Evolutionary conservation across 2,888 invertebrate genomes (phyloP), one percentile per base, ranked within the genome.

Genomic region (Epinotia ramella): DNA sequence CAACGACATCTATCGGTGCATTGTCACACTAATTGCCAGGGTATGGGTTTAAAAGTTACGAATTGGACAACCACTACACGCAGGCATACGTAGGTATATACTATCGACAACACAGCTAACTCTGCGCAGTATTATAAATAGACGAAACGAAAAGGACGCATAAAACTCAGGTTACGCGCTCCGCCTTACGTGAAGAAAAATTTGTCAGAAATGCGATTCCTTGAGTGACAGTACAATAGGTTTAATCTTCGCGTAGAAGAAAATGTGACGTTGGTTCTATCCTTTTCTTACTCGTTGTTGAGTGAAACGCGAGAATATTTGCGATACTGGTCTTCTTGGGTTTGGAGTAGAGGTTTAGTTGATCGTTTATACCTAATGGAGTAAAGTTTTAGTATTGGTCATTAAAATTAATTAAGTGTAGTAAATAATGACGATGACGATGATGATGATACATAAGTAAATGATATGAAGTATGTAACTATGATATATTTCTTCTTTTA

Each of bases 221-320:
- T 82, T 88, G 89, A 88, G 88, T 91, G 90, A 89, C 91, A 86
- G 88, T 87, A 91, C 90, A 92, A 92, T 91, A 87, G 87, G 86
- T 90, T 91, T 92, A 91, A 91, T 92, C 89, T 91, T 87, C 88
- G 85, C 86, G 85, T 83, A 81, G 86, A 84, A 82, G 86, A 88
- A 89, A 88, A 87, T 84, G 86, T 88, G 86, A 86, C 84, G 83
- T 80, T 81, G 79, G 83, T n/a, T n/a, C n/a, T n/a, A n/a, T n/a
- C n/a, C n/a, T n/a, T n/a, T n/a, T n/a, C n/a, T n/a, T n/a, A n/a
- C n/a, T n/a, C n/a, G n/a, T n/a, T n/a, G n/a, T n/a, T n/a, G n/a
- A 64, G 49, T n/a, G 63, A 49, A 69, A 69, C 69, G 74, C 46
- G 59, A 49, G 28, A 56, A 20, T 20, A 59, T 49, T 69, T 16